Percentiles rank a stretch among this genome's conserved stretches.
Conservation (phyloP, 2,797 vertebrate genomes). For the Numenius phaeopus region DNA sequence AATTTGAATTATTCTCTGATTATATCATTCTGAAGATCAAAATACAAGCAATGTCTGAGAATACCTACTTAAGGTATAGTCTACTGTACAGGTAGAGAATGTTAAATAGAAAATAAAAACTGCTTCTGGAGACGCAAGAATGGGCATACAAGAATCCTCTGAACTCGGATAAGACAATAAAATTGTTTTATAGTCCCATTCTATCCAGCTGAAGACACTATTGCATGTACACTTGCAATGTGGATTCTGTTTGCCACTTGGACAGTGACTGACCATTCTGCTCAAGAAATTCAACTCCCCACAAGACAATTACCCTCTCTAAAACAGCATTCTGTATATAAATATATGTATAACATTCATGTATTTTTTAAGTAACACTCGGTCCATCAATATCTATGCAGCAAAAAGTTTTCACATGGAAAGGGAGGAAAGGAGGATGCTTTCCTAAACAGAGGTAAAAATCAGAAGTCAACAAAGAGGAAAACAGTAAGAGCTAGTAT, state of each 20-base stretch:
- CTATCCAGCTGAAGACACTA: not conserved
- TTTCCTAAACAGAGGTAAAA: not conserved
- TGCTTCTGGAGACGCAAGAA: not conserved
- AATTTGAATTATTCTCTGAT: not conserved
- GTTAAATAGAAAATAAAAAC: not conserved
- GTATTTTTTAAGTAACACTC: not conserved
- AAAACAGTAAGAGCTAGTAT: not conserved
- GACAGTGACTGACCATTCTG: not conserved
- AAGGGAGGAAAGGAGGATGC: not conserved
- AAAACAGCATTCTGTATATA: not conserved
- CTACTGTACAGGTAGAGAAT: not conserved
- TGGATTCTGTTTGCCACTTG: not conserved
- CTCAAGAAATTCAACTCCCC: not conserved
- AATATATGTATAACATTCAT: not conserved
- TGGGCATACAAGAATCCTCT: not conserved
- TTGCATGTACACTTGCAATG: not conserved
- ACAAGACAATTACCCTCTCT: not conserved
- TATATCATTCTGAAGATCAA: not conserved
- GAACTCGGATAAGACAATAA: not conserved
- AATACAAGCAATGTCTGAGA: not conserved
- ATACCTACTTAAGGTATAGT: not conserved
- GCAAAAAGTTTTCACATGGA: not conserved
- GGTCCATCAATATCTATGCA: not conserved
- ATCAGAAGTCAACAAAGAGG: not conserved
- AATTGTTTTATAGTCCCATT: not conserved